Base-by-base conservation (phyloP, 2,797 vertebrate species). In the Pseudocheirus occidentalis region DNA sequence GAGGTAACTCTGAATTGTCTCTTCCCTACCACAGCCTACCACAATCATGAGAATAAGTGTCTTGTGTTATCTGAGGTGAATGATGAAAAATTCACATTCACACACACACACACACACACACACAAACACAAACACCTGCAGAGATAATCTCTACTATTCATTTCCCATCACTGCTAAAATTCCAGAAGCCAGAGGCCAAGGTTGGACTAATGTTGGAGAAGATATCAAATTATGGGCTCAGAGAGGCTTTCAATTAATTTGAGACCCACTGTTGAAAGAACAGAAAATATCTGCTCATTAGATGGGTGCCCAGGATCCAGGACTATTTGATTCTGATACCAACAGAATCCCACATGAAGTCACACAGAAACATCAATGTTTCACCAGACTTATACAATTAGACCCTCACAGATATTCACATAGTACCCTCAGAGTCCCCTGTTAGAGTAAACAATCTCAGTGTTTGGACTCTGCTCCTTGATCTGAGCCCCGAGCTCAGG, bases 361-460 rank as follows among this genome's bases (percentile, higher is more conserved):
- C 31, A n/a, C 62, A 66, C 9, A n/a, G 59, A n/a, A 34, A 14
- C 13, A 4, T 66, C 13, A 13, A 34, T 66, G n/a, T 73, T n/a
- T n/a, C n/a, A n/a, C 2, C 18, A 73, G n/a, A 81, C 7, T 40
- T 18, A 81, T 81, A 21, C 1, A 21, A 7, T 24, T 46, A 46
- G 40, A 46, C 18, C 16, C 7, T 40, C n/a, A 46, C 0, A 66
- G 14, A 73, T 5, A 73, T 56, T 56, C 55, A 21, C 16, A 56
- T 56, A 29, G 1, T n/a, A 7, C 0, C 0, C 14, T 99, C 99
- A 99, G 98, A 99, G 99, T 97, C 99, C 99, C 98, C 99, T 99
- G 99, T 99, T 99, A 98, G 99, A 99, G 98, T 99, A 99, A 92
- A 99, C 99, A 0, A 98, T 98, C 87, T 99, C 98, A 57, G 98